Evolutionary conservation across 2,797 vertebrate species (phyloP).

Genomic region (Chromis chromis): DNA sequence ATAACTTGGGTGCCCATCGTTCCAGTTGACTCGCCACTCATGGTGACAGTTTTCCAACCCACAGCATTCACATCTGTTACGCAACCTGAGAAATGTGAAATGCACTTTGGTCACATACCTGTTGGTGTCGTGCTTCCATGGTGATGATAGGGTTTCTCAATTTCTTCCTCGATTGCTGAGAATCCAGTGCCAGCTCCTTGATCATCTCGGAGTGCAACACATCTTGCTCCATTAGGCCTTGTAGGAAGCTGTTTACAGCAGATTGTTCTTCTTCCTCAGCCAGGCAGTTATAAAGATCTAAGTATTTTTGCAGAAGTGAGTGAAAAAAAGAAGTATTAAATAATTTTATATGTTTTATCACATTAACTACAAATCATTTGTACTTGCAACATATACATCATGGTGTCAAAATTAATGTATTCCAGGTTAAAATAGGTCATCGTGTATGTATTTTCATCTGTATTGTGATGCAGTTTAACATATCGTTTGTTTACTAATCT

Average conservation of each 20-base stretch:
- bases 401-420: neutral
- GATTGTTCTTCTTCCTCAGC: conserved; percentile 87
- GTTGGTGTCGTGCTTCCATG: conserved; percentile 93
- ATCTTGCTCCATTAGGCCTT: conserved; percentile 90
- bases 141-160: conserved; percentile 85
- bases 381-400: neutral
- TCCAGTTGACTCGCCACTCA: conserved; percentile 9
- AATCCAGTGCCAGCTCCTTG: conserved; percentile 83
- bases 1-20: neutral
- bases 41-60: neutral
- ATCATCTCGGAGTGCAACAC: conserved; percentile 80
- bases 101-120: conserved; percentile 81
- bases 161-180: conserved; percentile 75
- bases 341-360: neutral
- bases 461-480: neutral
- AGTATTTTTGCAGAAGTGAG: neutral
- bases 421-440: neutral
- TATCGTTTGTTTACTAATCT: neutral
- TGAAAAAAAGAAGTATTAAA: neutral
- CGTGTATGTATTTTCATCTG: conserved; percentile 1
- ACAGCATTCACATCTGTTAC: neutral
- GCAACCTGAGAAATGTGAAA: neutral
- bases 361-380: neutral
- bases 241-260: conserved; percentile 86
- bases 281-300: conserved; percentile 91